Percentiles rank a stretch among this genome's conserved stretches.
These are phyloP conservation scores for Pseudomyrmex concolor DNA, from an alignment of 1,140 invertebrate genomes.

Conservation along the genomic window DNA sequence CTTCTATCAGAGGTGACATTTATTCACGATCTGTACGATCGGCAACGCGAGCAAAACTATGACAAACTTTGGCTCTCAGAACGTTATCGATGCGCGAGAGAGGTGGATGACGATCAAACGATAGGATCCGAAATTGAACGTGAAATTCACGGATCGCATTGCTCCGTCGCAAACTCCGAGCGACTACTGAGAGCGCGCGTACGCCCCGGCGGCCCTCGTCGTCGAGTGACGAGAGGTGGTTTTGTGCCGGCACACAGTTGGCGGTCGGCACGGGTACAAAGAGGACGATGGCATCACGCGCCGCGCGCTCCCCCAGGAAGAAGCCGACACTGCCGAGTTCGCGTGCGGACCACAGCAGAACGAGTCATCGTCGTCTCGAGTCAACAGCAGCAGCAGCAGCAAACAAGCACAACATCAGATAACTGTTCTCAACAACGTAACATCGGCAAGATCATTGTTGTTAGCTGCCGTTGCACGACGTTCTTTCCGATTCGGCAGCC, in stretches of 20 bases:
- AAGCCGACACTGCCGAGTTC: conserved; percentile 32
- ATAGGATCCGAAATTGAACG: background rate
- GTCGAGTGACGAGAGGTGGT: conserved; percentile 26
- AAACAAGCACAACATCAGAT: conserved; percentile 8
- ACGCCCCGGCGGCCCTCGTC: conserved; percentile 39
- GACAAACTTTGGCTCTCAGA: background rate
- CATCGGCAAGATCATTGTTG: background rate
- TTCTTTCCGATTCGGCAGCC: conserved; percentile 13
- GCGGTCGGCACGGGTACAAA: conserved; percentile 24
- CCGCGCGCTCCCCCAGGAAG: conserved; percentile 48
- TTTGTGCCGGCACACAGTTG: conserved; percentile 41
- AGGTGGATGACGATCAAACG: background rate
- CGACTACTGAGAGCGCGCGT: conserved; percentile 45
- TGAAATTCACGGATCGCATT: conserved; percentile 29
- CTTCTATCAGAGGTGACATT: background rate
- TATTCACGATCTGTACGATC: background rate
- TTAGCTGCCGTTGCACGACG: conserved; percentile 4
- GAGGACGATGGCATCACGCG: conserved; percentile 54
- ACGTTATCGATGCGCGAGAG: background rate
- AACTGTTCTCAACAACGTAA: conserved; percentile 7
- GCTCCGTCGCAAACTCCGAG: conserved; percentile 57
- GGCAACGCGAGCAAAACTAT: conserved; percentile 12
- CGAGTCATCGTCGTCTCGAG: conserved; percentile 10
- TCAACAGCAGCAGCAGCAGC: background rate
- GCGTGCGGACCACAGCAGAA: conserved; percentile 14